Base-by-base conservation (phyloP, 2,113 vertebrate species). In the Motacilla alba region DNA sequence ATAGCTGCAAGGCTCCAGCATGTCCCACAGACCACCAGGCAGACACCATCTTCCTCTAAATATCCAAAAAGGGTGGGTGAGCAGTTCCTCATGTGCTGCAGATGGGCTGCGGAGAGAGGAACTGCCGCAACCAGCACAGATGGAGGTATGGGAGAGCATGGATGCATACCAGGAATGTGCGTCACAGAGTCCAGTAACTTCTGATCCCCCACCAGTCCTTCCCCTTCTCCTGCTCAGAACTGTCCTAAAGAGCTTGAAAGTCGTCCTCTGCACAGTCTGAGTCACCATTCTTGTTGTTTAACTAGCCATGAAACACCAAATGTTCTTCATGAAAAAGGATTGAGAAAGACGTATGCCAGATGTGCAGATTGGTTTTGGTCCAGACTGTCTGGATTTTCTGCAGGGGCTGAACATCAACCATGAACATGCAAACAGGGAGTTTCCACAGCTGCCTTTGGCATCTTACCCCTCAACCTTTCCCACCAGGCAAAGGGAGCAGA, bases 41-140 rank as follows among this genome's bases (percentile, higher is more conserved):
- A 73, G 53, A 30, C 67, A 76, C 10, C 6, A 44, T 80, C 46
- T 95, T 90, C 86, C 89, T 73, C n/a, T 87, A 83, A 68, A 69
- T 64, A 37, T 49, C 37, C 20, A 5, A 31, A 73, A 90, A 80
- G 8, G 21, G 44, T 69, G 68, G 0, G 0, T 77, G 28, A 83
- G 50, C 44, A 69, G 37, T 94, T 94, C 76, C 68, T 89, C 63
- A 62, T 74, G 41, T 52, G 53, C 15, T 8, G 41, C 86, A 90
- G 91, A 95, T 86, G 83, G 82, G 13, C 56, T 78, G 28, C 0
- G 0, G 50, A 88, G 56, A 86, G 76, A 90, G 83, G 83, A 95
- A 86, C 79, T 77, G 31, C 31, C 21, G 33, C 3, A 0, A 2
- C 4, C 13, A n/a, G 21, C 3, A 0, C 63, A 70, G 56, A 55